Conservation (phyloP, 2,888 invertebrate genomes). For the Noctua comes region DNA sequence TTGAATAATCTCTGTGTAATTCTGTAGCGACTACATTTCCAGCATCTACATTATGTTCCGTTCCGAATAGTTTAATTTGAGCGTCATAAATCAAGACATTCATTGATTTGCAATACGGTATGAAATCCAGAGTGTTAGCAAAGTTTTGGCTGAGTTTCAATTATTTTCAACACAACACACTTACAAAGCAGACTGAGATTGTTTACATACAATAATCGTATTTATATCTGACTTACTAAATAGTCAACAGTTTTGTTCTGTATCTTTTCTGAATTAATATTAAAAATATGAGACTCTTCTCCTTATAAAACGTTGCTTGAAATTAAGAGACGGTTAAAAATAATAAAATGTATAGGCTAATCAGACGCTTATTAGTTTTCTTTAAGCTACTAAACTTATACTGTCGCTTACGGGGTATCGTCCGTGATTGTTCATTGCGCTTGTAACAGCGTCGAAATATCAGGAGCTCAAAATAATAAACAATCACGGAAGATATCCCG, state of each 20-base stretch:
- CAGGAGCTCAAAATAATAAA: too few species aligned
- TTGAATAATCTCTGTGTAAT: conserved; percentile 1
- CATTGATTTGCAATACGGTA: conserved; percentile 42
- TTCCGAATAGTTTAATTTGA: conserved; percentile 43
- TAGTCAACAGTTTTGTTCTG: not conserved
- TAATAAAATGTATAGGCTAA: not conserved
- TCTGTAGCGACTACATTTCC: conserved; percentile 15
- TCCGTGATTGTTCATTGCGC: too few species aligned
- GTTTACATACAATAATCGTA: conserved; percentile 35
- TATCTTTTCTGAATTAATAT: conserved; percentile 3
- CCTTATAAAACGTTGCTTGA: not conserved
- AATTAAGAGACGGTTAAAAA: not conserved
- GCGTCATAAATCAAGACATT: conserved; percentile 41
- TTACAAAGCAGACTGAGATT: conserved; percentile 29
- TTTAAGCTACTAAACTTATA: too few species aligned
- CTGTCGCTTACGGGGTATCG: too few species aligned
- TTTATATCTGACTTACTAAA: conserved; percentile 33
- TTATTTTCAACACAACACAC: conserved; percentile 32
- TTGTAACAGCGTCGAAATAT: too few species aligned
- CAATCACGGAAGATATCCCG: too few species aligned
- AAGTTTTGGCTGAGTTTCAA: conserved; percentile 60
- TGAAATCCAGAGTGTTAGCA: conserved; percentile 42
- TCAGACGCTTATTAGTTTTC: not conserved
- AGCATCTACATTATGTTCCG: conserved; percentile 1
- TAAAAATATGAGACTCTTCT: not conserved